Conservation (phyloP, 2,888 invertebrate genomes). For the Acrobasis consociella region DNA sequence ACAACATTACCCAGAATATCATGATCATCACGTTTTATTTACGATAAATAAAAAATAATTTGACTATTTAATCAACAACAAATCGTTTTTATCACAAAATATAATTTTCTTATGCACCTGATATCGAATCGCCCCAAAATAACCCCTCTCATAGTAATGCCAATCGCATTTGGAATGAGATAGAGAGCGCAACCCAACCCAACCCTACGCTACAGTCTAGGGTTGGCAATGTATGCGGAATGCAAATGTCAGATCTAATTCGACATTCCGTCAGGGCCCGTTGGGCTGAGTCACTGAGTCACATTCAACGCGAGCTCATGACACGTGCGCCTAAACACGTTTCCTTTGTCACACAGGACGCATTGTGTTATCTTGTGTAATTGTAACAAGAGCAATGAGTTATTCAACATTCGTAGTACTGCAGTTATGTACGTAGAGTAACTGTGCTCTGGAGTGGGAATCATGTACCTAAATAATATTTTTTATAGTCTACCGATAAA, state of each 20-base stretch:
- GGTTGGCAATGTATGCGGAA: conserved; percentile 43
- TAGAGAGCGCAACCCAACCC: conserved; percentile 40
- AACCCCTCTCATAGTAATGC: conserved; percentile 46
- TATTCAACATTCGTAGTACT: conserved; percentile 15
- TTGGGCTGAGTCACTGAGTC: conserved; percentile 25
- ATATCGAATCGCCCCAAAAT: conserved; percentile 7
- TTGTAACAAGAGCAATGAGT: conserved; percentile 18
- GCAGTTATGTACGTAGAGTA: conserved; percentile 1
- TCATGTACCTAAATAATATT: conserved; percentile 16
- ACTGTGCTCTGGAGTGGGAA: conserved; percentile 9
- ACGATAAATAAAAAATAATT: neutral
- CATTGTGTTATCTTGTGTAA: conserved; percentile 17
- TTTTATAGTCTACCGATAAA: conserved; percentile 3
- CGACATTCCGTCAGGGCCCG: conserved; percentile 32
- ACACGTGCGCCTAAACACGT: conserved; percentile 30
- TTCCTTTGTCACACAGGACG: conserved; percentile 22
- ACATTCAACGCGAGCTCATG: conserved; percentile 17
- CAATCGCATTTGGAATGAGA: conserved; percentile 56
- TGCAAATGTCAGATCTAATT: conserved; percentile 60
- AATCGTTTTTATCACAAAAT: neutral
- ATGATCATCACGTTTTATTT: neutral
- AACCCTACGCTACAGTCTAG: conserved; percentile 40
- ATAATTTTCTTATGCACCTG: neutral
- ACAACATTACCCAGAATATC: neutral
- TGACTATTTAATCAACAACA: too few species aligned